A percentile compares a stretch with the other conserved stretches of the same genome.
Evolutionary conservation across 2,888 invertebrate species (phyloP).

Genomic region (Daptonema setosum): DNA sequence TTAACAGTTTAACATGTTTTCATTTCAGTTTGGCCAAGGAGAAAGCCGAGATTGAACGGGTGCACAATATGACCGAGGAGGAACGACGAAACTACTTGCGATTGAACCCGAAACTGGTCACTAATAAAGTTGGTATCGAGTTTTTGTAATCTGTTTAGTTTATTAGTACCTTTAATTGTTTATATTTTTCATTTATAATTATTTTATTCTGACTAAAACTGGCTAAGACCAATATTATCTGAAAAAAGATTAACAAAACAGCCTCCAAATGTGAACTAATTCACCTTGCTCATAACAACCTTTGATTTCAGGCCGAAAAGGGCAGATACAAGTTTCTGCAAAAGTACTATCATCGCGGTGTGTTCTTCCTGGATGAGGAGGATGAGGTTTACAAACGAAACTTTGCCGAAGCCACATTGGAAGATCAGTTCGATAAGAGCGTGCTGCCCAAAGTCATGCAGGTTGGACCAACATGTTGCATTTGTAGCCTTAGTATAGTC

Average conservation of each 20-base stretch:
- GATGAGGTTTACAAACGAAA: conserved; percentile 47
- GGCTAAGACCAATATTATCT: too few species aligned
- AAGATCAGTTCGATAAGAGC: conserved; percentile 97
- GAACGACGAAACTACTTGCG: conserved; percentile 69
- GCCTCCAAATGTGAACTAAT: too few species aligned
- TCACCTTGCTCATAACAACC: too few species aligned
- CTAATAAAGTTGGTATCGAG: conserved; percentile 49
- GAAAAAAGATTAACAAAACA: too few species aligned
- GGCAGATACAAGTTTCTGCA: conserved; percentile 98
- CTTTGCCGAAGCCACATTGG: conserved; percentile 79
- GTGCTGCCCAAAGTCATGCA: conserved; percentile 98
- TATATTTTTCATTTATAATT: not conserved
- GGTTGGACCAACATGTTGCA: conserved; percentile 29
- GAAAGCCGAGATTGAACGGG: conserved; percentile 31
- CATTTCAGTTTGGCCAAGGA: conserved; percentile 14
- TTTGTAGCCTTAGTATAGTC: not conserved
- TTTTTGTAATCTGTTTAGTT: too few species aligned
- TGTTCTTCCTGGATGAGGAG: conserved; percentile 59
- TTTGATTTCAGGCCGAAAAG: conserved; percentile 43
- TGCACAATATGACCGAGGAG: conserved; percentile 84
- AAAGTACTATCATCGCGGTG: conserved; percentile 97
- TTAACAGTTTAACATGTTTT: too few species aligned
- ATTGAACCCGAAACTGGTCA: conserved; percentile 68
- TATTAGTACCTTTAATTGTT: not conserved
- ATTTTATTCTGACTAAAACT: not conserved